These are phyloP conservation scores for Danio tinwini DNA, from an alignment of 2,797 vertebrate genomes.

Conservation along the genomic window DNA sequence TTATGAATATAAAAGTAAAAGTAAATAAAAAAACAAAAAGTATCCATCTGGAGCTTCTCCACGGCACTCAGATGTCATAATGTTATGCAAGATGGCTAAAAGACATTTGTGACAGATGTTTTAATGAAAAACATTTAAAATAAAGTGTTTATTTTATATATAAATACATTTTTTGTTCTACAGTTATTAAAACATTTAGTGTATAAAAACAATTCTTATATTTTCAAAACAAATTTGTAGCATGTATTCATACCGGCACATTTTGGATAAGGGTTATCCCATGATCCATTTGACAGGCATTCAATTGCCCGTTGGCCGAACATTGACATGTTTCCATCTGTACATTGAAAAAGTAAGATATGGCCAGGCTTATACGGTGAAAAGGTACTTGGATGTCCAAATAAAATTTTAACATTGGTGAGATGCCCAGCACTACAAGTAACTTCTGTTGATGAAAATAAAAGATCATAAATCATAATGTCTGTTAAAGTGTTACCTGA, in stretches of 20 bases:
- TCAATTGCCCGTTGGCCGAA: constrained; percentile 16
- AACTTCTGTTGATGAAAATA: constrained; percentile 22
- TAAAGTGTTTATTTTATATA: neutral
- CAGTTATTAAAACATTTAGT: neutral
- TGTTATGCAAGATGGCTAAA: neutral
- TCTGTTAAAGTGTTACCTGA: neutral
- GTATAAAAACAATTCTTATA: neutral
- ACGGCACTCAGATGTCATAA: no score
- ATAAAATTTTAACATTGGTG: constrained; percentile 15
- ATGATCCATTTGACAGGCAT: constrained; percentile 65
- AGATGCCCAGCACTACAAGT: constrained; percentile 37
- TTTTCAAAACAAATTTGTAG: neutral
- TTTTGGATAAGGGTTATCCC: constrained; percentile 65
- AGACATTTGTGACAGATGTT: neutral
- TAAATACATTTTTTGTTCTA: neutral
- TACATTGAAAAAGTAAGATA: constrained; percentile 61
- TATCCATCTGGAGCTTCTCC: no score
- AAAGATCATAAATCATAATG: neutral
- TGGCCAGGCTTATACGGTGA: constrained; percentile 48
- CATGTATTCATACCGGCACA: constrained; percentile 58
- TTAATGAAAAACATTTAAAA: neutral
- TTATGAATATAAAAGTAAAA: no score
- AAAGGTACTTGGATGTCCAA: constrained; percentile 17
- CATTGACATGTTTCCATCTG: neutral
- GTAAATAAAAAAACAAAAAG: no score